phyloP scores from a whole-genome alignment of 2,113 vertebrate genomes.

The Condylura cristata region DNA sequence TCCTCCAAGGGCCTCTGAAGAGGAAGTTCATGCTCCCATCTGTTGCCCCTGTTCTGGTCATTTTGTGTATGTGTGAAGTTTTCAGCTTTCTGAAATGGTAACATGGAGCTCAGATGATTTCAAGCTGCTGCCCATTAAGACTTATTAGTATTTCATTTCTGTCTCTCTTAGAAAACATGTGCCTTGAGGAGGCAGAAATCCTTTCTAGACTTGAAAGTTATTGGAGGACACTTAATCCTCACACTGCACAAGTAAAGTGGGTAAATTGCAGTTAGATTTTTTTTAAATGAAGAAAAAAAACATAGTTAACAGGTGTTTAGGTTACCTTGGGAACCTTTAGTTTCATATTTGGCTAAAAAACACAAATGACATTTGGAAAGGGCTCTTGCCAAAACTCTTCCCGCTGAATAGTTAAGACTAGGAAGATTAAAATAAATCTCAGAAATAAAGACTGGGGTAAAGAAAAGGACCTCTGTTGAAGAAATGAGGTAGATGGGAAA shows the following conservation, averaged over 20 bases:
- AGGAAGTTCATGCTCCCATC: not conserved
- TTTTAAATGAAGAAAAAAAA: slow-evolving; percentile 32
- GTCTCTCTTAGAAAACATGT: slow-evolving; percentile 45
- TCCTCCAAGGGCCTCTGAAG: not conserved
- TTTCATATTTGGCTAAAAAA: slow-evolving; percentile 52
- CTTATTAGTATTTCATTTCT: slow-evolving; percentile 59
- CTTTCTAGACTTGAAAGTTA: slow-evolving; percentile 53
- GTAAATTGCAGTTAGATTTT: slow-evolving; percentile 63
- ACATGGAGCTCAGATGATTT: not conserved
- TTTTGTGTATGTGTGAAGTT: not conserved
- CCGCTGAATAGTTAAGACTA: slow-evolving; percentile 18
- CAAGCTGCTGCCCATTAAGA: not conserved
- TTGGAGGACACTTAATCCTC: slow-evolving; percentile 22
- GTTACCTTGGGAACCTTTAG: not conserved
- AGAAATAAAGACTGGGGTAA: slow-evolving; percentile 25
- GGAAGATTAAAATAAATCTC: slow-evolving; percentile 37
- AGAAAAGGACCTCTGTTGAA: slow-evolving; percentile 8
- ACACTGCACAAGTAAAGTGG: not conserved
- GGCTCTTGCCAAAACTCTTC: slow-evolving; percentile 33
- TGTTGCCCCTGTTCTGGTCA: not conserved
- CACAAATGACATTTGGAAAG: slow-evolving; percentile 61
- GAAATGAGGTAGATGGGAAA: not conserved
- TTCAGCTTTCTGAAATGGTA: not conserved
- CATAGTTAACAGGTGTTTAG: slow-evolving; percentile 49
- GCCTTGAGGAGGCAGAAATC: slow-evolving; percentile 47